phyloP scores from a whole-genome alignment of 2,113 vertebrate genomes.

The Syngnathus scovelli region DNA sequence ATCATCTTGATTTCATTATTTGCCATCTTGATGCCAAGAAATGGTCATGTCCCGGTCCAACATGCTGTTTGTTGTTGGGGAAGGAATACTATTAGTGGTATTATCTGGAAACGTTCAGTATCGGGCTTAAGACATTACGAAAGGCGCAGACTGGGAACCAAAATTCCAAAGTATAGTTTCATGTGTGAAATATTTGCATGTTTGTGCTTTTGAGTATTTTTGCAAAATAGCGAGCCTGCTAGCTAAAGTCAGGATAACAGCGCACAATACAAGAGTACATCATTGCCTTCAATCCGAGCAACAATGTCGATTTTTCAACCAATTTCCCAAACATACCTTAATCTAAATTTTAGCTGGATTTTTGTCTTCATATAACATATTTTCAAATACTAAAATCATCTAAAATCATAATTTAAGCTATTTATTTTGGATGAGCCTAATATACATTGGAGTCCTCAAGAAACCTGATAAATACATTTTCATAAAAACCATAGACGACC shows the following conservation, averaged over 20 bases:
- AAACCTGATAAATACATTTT: not conserved
- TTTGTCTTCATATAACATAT: too few species aligned
- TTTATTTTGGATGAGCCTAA: not conserved
- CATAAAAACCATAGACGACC: not conserved
- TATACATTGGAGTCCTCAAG: not conserved
- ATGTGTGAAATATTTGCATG: not conserved
- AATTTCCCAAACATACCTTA: too few species aligned
- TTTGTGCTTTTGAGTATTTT: not conserved
- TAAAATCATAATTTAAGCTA: too few species aligned
- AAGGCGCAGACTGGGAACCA: too few species aligned
- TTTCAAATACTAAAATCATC: too few species aligned
- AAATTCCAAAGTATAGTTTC: not conserved
- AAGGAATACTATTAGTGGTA: not conserved
- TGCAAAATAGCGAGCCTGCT: not conserved
- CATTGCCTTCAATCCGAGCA: too few species aligned
- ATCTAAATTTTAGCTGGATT: too few species aligned
- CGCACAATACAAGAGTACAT: not conserved
- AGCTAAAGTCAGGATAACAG: not conserved
- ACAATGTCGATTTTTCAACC: too few species aligned
- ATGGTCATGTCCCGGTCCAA: not conserved
- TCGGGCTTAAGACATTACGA: not conserved
- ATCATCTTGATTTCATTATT: conserved; percentile 6
- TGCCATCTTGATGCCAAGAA: not conserved
- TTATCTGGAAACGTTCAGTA: not conserved
- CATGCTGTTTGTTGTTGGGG: not conserved